Evolutionary conservation across 2,113 vertebrate genomes (phyloP).

Genomic region (Oreochromis spilurus): DNA sequence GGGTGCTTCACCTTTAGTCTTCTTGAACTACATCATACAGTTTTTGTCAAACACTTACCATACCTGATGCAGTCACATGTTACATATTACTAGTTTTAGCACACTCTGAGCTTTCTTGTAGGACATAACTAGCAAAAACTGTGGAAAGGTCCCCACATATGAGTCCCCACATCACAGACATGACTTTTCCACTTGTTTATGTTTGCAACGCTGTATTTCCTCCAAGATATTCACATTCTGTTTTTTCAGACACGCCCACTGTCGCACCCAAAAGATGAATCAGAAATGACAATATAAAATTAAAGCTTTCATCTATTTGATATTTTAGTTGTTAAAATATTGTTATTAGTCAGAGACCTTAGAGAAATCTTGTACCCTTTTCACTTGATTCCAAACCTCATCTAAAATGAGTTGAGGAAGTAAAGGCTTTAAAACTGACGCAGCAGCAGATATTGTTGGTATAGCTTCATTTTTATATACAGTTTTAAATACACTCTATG

Average conservation of each 20-base stretch:
- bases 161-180: rapidly evolving
- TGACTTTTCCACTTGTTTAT: neutral
- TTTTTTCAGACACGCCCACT: neutral
- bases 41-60: no score
- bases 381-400: neutral
- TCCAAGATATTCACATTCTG: neutral
- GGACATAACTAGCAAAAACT: neutral
- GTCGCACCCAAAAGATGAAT: neutral
- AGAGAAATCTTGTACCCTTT: neutral
- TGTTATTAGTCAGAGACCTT: neutral
- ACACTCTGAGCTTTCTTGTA: neutral
- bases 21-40: no score
- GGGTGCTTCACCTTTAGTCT: neutral
- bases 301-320: neutral
- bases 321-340: neutral
- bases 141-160: neutral
- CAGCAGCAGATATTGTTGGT: neutral
- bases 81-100: neutral
- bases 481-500: neutral
- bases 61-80: neutral
- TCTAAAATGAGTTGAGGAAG: neutral
- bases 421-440: neutral
- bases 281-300: neutral
- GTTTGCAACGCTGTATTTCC: neutral
- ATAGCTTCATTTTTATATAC: rapidly evolving